A percentile compares a stretch with the other conserved stretches of the same genome.
Evolutionary conservation across 2,888 invertebrate species (phyloP).

Genomic region (Melanchra persicariae): DNA sequence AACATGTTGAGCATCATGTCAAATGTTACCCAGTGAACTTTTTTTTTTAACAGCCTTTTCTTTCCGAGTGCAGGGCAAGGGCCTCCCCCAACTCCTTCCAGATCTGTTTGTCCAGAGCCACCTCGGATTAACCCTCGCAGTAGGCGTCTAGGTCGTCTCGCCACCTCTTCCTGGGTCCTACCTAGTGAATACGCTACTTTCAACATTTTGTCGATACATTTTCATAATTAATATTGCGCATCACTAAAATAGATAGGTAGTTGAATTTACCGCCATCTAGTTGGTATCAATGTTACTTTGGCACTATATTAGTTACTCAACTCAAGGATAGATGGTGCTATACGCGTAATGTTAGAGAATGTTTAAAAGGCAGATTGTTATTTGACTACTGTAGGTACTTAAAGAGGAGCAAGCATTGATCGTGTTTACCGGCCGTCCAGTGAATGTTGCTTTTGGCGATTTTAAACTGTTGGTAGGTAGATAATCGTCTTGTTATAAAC

Average conservation of each 20-base stretch:
- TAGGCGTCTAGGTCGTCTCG: too few species aligned
- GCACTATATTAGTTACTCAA: not conserved
- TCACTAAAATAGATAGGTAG: not conserved
- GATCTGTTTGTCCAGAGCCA: too few species aligned
- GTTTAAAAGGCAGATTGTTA: not conserved
- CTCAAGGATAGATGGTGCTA: conserved; percentile 26
- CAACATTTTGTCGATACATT: conserved; percentile 23
- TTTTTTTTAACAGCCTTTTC: too few species aligned
- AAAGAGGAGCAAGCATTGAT: not conserved
- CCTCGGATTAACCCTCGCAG: too few species aligned
- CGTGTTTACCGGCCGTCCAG: not conserved
- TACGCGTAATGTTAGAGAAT: not conserved
- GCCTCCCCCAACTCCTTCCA: too few species aligned
- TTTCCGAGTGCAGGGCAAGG: too few species aligned
- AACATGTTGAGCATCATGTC: too few species aligned
- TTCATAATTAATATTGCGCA: not conserved
- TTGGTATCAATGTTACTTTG: not conserved
- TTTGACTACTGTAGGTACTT: not conserved
- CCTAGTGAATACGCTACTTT: too few species aligned
- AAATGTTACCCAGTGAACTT: too few species aligned
- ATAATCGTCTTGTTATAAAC: not conserved
- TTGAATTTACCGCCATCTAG: conserved; percentile 41
- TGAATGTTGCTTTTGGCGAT: not conserved
- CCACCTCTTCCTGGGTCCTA: too few species aligned
- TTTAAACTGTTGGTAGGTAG: not conserved